phyloP scores from a whole-genome alignment of 2,888 invertebrate species.

The Aphrophora alni region DNA sequence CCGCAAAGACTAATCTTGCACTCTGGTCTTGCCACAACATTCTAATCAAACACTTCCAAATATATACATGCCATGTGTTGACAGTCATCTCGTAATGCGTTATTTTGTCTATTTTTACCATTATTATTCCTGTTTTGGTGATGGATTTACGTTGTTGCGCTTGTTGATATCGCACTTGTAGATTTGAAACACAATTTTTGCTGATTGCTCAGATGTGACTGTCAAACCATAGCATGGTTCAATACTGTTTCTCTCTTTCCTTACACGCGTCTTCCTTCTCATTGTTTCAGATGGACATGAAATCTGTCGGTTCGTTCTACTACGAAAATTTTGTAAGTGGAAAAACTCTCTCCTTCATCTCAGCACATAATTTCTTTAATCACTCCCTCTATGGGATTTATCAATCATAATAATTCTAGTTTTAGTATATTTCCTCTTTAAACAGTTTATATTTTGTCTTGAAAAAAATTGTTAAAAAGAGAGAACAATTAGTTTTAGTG shows the following conservation, averaged over 20 bases:
- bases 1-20: conserved; percentile 39
- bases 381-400: background rate
- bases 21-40: conserved; percentile 45
- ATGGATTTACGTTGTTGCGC: conserved; percentile 44
- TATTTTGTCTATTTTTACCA: conserved; percentile 28
- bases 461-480: background rate
- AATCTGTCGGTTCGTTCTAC: conserved; percentile 95
- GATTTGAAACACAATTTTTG: background rate
- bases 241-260: conserved; percentile 22
- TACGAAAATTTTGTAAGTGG: conserved; percentile 94
- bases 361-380: background rate
- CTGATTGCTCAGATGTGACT: conserved; percentile 34
- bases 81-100: conserved; percentile 45
- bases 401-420: background rate
- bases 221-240: conserved; percentile 40
- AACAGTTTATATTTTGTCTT: background rate
- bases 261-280: conserved; percentile 40
- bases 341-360: background rate
- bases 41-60: conserved; percentile 44
- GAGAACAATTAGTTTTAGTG: background rate
- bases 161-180: conserved; percentile 10
- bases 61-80: conserved; percentile 47
- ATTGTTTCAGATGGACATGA: conserved; percentile 91
- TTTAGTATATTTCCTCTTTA: background rate
- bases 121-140: conserved; percentile 39